Percentiles rank a stretch among this genome's conserved stretches.
Conservation (phyloP, 1,140 invertebrate genomes). For the Whitmania pigra region DNA sequence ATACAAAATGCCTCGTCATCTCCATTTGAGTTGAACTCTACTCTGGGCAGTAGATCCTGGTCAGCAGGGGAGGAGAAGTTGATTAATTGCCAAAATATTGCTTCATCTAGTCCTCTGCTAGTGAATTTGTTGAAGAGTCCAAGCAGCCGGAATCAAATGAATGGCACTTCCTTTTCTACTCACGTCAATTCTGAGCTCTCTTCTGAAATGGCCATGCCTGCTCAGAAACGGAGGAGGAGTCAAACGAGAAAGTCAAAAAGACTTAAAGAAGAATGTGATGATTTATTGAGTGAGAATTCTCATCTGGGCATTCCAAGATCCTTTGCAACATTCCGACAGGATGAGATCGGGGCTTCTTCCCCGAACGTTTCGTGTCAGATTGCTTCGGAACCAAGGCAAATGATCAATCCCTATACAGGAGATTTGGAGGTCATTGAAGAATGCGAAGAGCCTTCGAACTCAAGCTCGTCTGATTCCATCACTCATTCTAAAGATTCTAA, state of each 20-base stretch:
- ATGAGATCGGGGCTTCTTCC: constrained; percentile 2
- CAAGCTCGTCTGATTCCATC: neutral
- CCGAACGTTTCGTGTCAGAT: neutral
- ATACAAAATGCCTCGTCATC: neutral
- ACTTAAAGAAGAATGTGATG: constrained; percentile 7
- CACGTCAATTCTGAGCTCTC: constrained; percentile 31
- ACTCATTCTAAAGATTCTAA: neutral
- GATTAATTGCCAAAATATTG: constrained; percentile 24
- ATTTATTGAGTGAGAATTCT: constrained; percentile 32
- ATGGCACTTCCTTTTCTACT: constrained; percentile 25
- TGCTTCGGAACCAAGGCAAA: constrained; percentile 51
- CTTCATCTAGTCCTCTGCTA: constrained; percentile 61
- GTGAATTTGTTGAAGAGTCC: constrained; percentile 75
- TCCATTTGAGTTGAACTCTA: neutral
- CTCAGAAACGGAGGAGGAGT: constrained; percentile 32
- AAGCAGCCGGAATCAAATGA: constrained; percentile 27
- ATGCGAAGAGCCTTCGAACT: neutral
- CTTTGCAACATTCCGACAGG: constrained; percentile 9
- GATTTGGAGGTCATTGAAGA: constrained; percentile 59
- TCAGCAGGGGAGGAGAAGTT: constrained; percentile 11
- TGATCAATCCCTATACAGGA: constrained; percentile 75
- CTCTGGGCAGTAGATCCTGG: neutral
- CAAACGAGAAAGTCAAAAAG: constrained; percentile 30
- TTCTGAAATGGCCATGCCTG: constrained; percentile 28
- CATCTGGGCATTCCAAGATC: constrained; percentile 36